Conservation (phyloP, 2,797 vertebrate genomes). For the Xyrichtys novacula region DNA sequence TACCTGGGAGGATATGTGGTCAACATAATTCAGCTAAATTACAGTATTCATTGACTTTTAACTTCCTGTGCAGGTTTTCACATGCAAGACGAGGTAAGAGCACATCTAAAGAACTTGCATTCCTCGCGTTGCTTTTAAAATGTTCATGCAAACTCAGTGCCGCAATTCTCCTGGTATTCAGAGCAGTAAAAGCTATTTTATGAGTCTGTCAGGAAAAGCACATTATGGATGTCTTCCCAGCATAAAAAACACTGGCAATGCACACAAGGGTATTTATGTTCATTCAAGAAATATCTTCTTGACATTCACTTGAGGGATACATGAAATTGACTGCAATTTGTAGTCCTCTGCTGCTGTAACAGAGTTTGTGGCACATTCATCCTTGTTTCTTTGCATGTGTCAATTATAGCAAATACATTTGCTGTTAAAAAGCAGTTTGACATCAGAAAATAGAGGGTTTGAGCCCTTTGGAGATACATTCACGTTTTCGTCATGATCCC, state of each 20-base stretch:
- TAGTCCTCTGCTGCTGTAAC: conserved; percentile 50
- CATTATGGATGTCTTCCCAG: conserved; percentile 78
- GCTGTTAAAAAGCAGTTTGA: conserved; percentile 67
- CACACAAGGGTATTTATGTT: conserved; percentile 75
- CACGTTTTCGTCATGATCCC: conserved; percentile 70
- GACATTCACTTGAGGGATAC: conserved; percentile 66
- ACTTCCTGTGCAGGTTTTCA: conserved; percentile 88
- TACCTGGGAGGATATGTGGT: conserved; percentile 84
- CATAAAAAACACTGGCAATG: conserved; percentile 77
- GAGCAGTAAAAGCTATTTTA: conserved; percentile 87
- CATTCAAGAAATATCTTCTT: conserved; percentile 73
- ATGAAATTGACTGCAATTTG: conserved; percentile 67
- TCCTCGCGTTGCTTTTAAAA: conserved; percentile 85
- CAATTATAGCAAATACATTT: conserved; percentile 71
- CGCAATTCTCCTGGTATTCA: conserved; percentile 87
- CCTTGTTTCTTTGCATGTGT: conserved; percentile 64
- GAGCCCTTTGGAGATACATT: conserved; percentile 52
- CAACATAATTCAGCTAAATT: conserved; percentile 88
- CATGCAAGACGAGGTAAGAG: conserved; percentile 81
- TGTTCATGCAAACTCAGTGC: conserved; percentile 82
- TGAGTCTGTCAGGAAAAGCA: conserved; percentile 84
- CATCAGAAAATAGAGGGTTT: conserved; percentile 65
- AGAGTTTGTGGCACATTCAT: conserved; percentile 68
- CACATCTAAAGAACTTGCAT: conserved; percentile 84
- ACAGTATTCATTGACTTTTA: conserved; percentile 84